Evolutionary conservation across 1,140 invertebrate species (phyloP).

Genomic region (Spodoptera litura): DNA sequence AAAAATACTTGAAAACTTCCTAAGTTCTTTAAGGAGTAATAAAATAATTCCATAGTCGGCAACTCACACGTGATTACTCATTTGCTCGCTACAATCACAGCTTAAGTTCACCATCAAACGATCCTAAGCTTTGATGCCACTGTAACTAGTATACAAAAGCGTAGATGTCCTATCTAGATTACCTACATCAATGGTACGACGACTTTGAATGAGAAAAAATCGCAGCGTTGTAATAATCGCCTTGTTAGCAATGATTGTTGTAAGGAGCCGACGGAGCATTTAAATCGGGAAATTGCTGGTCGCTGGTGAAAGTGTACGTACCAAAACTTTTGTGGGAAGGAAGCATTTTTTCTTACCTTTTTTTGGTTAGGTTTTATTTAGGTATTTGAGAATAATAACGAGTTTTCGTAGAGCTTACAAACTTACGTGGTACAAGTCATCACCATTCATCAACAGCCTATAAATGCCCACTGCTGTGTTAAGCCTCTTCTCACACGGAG

Average conservation of each 20-base stretch:
- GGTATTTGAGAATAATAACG: neutral
- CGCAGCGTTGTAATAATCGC: conserved; percentile 33
- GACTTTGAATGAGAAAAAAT: conserved; percentile 38
- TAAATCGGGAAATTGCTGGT: conserved; percentile 28
- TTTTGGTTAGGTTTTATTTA: neutral
- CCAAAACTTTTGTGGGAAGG: neutral
- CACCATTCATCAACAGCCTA: too few species aligned
- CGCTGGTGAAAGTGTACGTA: conserved; percentile 2
- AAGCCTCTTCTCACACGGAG: too few species aligned
- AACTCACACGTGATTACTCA: too few species aligned
- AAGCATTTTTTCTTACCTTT: neutral
- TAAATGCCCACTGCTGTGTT: too few species aligned
- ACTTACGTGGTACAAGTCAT: too few species aligned
- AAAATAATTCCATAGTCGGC: too few species aligned
- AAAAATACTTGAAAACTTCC: too few species aligned
- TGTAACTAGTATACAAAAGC: too few species aligned
- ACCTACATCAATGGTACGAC: neutral
- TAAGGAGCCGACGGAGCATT: conserved; percentile 29
- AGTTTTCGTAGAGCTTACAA: neutral
- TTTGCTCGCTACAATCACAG: too few species aligned
- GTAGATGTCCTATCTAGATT: neutral
- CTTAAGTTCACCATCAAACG: too few species aligned
- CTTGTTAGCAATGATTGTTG: conserved; percentile 40
- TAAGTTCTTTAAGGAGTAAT: too few species aligned
- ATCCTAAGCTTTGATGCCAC: too few species aligned